Base-by-base conservation (phyloP, 2,113 vertebrate genomes). In the Cyanocitta stelleri region DNA sequence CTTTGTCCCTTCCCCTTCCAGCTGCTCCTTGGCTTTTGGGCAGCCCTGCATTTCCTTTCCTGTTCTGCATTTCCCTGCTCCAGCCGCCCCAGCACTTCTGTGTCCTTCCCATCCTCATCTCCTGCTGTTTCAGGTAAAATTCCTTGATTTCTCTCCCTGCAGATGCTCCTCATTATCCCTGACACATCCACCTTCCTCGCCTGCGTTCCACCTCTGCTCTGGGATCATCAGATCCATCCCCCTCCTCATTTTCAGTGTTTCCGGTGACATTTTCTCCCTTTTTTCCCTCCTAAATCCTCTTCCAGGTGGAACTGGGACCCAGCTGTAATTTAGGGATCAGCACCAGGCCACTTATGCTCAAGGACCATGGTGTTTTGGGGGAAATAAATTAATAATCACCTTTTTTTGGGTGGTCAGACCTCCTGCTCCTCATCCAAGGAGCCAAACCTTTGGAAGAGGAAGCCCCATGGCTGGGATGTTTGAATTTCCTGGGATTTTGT, bases 401-500 rank as follows among this genome's bases (percentile, higher is more conserved):
- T 27, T 56, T 19, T 24, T 55, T 6, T 7, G 8, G 15, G 52
- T 35, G 48, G 30, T 79, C 43, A 33, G n/a, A 39, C 12, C 30
- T 79, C 46, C 61, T 72, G 67, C 23, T 64, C 20, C 18, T 63
- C 64, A 16, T 41, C 56, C 33, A 27, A 32, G 39, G 20, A 79
- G 23, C 11, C 49, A 80, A 76, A 68, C 2, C 19, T 6, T 85
- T 17, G 51, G 59, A 41, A 27, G 17, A 41, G 35, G 55, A 93
- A 41, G 7, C 24, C 27, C 16, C 29, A 1, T 0, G 2, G 30
- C n/a, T 46, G 20, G 0, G 1, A 13, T 2, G 1, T 29, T 63
- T 9, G 44, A 59, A 37, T 61, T 66, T 52, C 26, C 24, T 5
- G 10, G 44, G 56, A 37, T 54, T 71, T 63, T 62, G 1, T 55